Evolutionary conservation across 2,797 vertebrate genomes (phyloP).

Genomic region (Falco novaeseelandiae): DNA sequence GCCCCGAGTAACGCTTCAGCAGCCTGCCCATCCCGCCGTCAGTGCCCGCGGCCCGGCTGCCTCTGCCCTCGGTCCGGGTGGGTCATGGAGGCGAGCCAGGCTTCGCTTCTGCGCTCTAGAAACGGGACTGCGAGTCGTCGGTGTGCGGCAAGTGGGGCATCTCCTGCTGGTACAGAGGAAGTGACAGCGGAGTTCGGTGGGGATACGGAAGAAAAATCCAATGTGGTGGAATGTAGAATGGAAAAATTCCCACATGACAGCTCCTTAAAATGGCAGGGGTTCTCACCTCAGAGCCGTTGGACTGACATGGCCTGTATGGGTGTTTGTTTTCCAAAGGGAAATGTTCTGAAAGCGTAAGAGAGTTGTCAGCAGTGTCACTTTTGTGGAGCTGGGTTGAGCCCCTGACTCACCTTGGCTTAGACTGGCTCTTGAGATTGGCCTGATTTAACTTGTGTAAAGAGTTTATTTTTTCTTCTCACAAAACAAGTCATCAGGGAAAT

Average conservation of each 20-base stretch:
- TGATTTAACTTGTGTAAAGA: background rate
- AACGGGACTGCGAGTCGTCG: accelerated
- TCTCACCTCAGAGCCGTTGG: background rate
- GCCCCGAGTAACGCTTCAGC: accelerated
- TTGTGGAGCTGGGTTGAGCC: background rate
- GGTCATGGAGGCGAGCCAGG: background rate
- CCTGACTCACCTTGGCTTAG: background rate
- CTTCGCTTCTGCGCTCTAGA: accelerated
- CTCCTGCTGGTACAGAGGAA: background rate
- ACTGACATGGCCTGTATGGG: accelerated
- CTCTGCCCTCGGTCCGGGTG: background rate
- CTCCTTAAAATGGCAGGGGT: background rate
- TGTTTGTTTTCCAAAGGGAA: background rate
- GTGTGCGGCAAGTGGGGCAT: background rate
- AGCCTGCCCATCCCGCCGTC: accelerated
- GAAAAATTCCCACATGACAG: background rate
- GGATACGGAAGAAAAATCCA: background rate
- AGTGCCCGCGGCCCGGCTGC: accelerated
- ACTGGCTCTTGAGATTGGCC: background rate
- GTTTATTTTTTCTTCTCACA: background rate
- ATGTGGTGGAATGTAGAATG: background rate
- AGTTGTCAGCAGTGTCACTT: background rate
- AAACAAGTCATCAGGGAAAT: background rate
- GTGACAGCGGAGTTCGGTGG: accelerated
- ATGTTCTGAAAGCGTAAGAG: background rate